Base-by-base conservation (phyloP, 92 coral and sea anemone genomes). In the Umimayanthus kanabou region DNA sequence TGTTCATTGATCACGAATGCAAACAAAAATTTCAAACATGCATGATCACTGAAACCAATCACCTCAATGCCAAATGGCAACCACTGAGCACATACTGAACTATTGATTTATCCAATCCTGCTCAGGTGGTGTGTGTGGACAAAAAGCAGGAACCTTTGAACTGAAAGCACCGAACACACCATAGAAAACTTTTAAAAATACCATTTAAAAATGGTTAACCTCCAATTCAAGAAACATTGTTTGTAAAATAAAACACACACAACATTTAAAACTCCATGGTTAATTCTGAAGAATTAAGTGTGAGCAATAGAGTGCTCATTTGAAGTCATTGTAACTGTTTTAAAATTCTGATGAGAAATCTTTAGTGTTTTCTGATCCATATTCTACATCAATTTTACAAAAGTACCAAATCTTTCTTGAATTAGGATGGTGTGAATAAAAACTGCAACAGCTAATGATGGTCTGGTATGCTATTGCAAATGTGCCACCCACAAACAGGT, bases 311-410 rank as follows among this genome's bases (percentile, higher is more conserved):
- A 66, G 74, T 25, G 37, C 26, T 69, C 73, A 30, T 69, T 69
- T n/a, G 30, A 26, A 69, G 74, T 69, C 74, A 69, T 69, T 69
- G 39, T 69, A n/a, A 26, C 14, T 67, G 29, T 45, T 50, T 50
- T 50, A 9, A 50, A 50, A 50, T 50, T 50, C 74, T 69, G 28
- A 69, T 69, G 30, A 69, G 39, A 69, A 76, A 76, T 76, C 57
- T 76, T 76, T 76, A 42, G 57, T 76, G 80, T 76, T 76, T 76
- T 76, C 55, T 76, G 49, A 76, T 76, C 55, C 55, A 76, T 76
- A 14, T 39, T 76, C 57, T 76, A 76, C 33, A 22, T 30, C 76
- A 72, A 72, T 40, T 77, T 77, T 39, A 77, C 55, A 77, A 40
- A 42, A 23, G 30, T 43, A 23, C 53, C 58, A 42, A 77, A 18